Evolutionary conservation across 2,797 vertebrate genomes (phyloP), one percentile per base, ranked within the genome.

Genomic region (Brachymystax lenok): DNA sequence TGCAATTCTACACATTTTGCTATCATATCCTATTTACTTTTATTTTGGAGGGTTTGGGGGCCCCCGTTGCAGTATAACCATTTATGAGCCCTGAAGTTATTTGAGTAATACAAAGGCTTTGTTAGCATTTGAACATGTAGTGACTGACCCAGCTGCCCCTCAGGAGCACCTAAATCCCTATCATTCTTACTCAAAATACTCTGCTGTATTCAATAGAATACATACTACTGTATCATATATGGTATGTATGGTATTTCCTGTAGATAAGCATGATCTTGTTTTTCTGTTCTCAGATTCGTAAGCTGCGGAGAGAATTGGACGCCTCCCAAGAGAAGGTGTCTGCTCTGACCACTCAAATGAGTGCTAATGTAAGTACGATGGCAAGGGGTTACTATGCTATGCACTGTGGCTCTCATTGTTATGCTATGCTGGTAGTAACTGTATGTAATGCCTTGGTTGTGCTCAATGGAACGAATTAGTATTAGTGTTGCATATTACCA

Each of bases 251-350:
- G 2, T 69, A 69, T 19, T 19, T 12, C 68, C 5, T n/a, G 19
- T 64, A 14, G n/a, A 3, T 19, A 35, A 67, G 61, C 63, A 70
- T 74, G 51, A 74, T 24, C 21, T 21, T 28, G 14, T 77, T 33
- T 28, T 19, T 54, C 59, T 69, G 71, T 75, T 61, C 70, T 80
- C 50, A 86, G 96, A 96, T 97, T 69, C 95, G 96, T 74, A 97
- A 97, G 79, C 91, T 97, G n/a, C 89, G 96, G 12, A 92, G 96
- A 74, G 96, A 97, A 77, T 79, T 97, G 89, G 96, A 97, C 73
- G 93, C 95, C 17, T 97, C 96, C 21, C 96, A 97, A 83, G 96
- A 96, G 73, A 97, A 97, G 80, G 96, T 97, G 51, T 96, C 96
- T 0, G 95, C 95, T 12, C 88, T 97, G 81, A 97, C 96, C 59